Evolutionary conservation across 2,113 vertebrate species (phyloP), one percentile per base, ranked within the genome.

Genomic region (Ardeotis arabs): DNA sequence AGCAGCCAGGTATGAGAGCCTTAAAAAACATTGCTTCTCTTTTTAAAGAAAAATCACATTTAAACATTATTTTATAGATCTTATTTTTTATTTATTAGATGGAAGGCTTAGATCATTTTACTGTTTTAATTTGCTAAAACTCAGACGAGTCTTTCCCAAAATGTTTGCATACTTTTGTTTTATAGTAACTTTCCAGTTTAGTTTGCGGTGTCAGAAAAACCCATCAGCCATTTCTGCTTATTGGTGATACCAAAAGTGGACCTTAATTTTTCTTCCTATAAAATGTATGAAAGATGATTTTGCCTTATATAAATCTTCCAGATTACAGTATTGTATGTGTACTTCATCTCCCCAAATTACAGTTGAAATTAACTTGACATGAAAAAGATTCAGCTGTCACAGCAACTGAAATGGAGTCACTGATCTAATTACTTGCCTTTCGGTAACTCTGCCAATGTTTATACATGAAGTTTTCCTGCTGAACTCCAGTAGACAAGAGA

Each of bases 241-340:
- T 96, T 95, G 97, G 96, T 84, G 24, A 96, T 95, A 91, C 91
- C 95, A 97, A 95, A 97, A 97, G 93, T 95, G 95, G 95, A 97
- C 87, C 94, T 98, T 94, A 90, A 91, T 96, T 97, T 95, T 96
- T 93, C 94, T 98, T 94, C 92, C 94, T 97, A 95, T 92, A 90
- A 86, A 76, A 93, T 87, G 77, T 95, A 94, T 96, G 96, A 97
- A 92, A 94, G 88, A 97, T 96, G 91, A 93, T 97, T 97, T 97
- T 98, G 98, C 98, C 98, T 98, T 98, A 98, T 53, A 75, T 93
- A 95, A 96, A 97, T 95, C 98, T 98, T 98, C 97, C 97, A 98
- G 97, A 96, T 97, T 97, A 97, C 97, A 98, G 97, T 98, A 97
- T 97, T 97, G 96, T 97, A 88, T 77, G 93, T 63, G 81, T 89